These are phyloP conservation scores for Phorcus lineatus DNA, from an alignment of 2,888 invertebrate genomes.

Conservation along the genomic window DNA sequence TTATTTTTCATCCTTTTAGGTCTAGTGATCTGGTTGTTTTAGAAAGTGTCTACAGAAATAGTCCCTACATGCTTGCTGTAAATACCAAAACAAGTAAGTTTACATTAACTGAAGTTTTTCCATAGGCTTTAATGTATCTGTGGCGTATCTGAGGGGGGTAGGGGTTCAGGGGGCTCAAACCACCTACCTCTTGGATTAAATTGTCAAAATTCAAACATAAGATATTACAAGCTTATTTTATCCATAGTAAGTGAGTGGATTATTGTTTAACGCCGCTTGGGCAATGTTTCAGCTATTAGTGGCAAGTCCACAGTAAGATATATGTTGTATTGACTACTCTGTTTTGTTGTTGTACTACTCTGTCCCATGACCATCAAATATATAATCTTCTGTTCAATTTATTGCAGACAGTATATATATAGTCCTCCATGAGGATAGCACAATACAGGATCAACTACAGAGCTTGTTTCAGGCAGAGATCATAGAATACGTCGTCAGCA, in stretches of 20 bases:
- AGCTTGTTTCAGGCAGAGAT: conserved; percentile 84
- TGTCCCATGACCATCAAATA: neutral
- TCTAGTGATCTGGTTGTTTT: conserved; percentile 36
- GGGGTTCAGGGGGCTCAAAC: no score
- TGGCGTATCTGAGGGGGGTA: no score
- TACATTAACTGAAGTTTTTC: neutral
- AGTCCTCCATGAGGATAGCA: conserved; percentile 78
- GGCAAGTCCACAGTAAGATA: no score
- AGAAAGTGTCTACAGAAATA: conserved; percentile 40
- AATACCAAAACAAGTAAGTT: conserved; percentile 18
- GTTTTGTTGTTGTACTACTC: no score
- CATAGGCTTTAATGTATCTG: no score
- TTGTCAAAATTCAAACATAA: no score
- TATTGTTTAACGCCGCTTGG: no score
- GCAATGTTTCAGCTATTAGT: no score
- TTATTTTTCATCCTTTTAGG: conserved; percentile 35
- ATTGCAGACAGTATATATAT: conserved; percentile 78
- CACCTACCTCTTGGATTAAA: no score
- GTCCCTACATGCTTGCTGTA: conserved; percentile 26
- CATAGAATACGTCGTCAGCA: conserved; percentile 77
- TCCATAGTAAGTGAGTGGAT: no score
- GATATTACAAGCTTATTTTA: no score
- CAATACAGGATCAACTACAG: conserved; percentile 79
- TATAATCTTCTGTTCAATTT: neutral
- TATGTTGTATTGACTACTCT: no score